phyloP scores from a whole-genome alignment of 2,888 invertebrate genomes.

The Alviniconcha strummeri region DNA sequence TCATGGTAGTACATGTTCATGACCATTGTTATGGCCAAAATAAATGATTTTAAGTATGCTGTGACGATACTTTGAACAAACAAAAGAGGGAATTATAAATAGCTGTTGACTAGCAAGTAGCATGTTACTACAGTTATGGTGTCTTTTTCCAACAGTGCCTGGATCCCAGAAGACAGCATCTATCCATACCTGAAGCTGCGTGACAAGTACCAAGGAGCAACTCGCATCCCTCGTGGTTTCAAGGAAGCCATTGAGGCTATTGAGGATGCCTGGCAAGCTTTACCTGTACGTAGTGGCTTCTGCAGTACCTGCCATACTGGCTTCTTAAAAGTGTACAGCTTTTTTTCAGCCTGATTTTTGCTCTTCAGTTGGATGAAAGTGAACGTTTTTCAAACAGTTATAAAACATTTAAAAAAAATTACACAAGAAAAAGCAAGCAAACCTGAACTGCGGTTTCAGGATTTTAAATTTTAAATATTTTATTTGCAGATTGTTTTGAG shows the following conservation, averaged over 20 bases:
- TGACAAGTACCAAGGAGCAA: slow-evolving; percentile 78
- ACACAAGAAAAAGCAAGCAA: no score
- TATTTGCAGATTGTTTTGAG: no score
- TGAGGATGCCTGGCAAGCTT: slow-evolving; percentile 68
- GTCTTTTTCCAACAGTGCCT: slow-evolving; percentile 77
- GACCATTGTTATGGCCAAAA: no score
- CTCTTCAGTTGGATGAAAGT: neutral
- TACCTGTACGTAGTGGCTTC: slow-evolving; percentile 24
- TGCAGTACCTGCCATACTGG: no score
- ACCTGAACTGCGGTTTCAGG: no score
- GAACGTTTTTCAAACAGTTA: neutral
- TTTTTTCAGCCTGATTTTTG: neutral
- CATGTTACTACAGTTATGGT: no score
- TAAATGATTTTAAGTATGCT: no score
- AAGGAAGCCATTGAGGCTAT: slow-evolving; percentile 72
- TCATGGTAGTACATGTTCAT: no score
- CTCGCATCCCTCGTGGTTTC: slow-evolving; percentile 68
- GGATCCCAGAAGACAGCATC: slow-evolving; percentile 90
- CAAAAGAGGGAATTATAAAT: no score
- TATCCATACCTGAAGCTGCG: slow-evolving; percentile 88
- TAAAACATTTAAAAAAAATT: neutral
- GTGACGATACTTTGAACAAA: no score
- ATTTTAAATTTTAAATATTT: no score
- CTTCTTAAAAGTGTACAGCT: neutral
- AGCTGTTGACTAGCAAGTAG: no score